phyloP scores from a whole-genome alignment of 1,140 invertebrate species.

The Calliphora vicina region DNA sequence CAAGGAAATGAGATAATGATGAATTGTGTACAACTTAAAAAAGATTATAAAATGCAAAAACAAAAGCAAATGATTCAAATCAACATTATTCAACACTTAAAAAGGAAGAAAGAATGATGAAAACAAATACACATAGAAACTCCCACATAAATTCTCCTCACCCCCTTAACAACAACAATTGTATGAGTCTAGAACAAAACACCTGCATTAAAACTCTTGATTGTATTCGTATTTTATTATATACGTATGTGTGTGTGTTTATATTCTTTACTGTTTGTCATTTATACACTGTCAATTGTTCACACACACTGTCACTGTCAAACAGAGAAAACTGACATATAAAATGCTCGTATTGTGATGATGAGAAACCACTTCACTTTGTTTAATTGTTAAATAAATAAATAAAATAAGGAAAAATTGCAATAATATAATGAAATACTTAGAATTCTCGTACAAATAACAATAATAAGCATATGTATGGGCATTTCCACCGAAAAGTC shows the following conservation, averaged over 20 bases:
- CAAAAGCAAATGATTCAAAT: not conserved
- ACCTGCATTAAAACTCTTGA: not conserved
- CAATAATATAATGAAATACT: conserved; percentile 19
- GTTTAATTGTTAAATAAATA: conserved; percentile 26
- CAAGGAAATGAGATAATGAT: conserved; percentile 23
- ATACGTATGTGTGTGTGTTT: too few relatives aligned
- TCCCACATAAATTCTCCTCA: not conserved
- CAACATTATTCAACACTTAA: not conserved
- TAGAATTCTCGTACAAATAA: not conserved
- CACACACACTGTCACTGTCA: not conserved
- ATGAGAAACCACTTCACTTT: conserved; percentile 6
- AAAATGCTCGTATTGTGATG: not conserved
- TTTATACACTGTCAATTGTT: not conserved
- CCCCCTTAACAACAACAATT: not conserved
- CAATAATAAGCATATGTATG: too few relatives aligned
- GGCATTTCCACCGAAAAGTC: too few relatives aligned
- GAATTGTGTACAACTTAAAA: not conserved
- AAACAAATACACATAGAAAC: not conserved
- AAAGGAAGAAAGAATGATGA: not conserved
- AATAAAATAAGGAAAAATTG: conserved; percentile 8
- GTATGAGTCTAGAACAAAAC: not conserved
- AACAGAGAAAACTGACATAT: too few relatives aligned
- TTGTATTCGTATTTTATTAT: too few relatives aligned
- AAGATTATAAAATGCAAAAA: conserved; percentile 5
- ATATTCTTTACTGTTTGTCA: too few relatives aligned